Percentiles rank a stretch among this genome's conserved stretches.
These are phyloP conservation scores for Tapera naevia DNA, from an alignment of 2,797 vertebrate genomes.

Conservation along the genomic window DNA sequence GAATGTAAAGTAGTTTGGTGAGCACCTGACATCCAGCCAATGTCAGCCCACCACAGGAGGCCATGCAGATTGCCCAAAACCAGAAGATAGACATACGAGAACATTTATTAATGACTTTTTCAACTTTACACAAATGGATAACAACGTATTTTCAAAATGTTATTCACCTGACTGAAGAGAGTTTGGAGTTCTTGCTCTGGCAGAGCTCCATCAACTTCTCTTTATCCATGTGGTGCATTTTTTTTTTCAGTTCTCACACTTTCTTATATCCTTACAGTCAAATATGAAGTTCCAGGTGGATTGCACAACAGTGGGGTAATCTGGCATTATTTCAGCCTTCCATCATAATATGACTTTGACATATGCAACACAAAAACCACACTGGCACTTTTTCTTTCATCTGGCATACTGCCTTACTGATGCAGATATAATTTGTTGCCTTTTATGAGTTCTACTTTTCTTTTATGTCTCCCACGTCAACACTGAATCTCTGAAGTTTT, in stretches of 20 bases:
- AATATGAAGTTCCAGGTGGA: background rate
- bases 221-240: background rate
- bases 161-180: background rate
- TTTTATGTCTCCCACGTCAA: background rate
- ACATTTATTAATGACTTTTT: background rate
- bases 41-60: background rate
- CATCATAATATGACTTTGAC: background rate
- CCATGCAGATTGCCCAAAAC: background rate
- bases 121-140: background rate
- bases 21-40: background rate
- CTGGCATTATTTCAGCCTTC: background rate
- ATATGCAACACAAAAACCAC: background rate
- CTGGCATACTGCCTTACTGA: background rate
- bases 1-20: background rate
- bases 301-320: background rate
- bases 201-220: background rate
- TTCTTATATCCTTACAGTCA: background rate
- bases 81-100: background rate
- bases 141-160: background rate
- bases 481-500: background rate
- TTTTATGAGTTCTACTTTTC: constrained; percentile 1
- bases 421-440: background rate
- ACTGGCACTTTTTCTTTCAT: background rate
- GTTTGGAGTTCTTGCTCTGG: background rate
- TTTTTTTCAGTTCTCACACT: background rate